These are phyloP conservation scores for Acanthosoma haemorrhoidale DNA, from an alignment of 2,888 invertebrate species.

Conservation along the genomic window DNA sequence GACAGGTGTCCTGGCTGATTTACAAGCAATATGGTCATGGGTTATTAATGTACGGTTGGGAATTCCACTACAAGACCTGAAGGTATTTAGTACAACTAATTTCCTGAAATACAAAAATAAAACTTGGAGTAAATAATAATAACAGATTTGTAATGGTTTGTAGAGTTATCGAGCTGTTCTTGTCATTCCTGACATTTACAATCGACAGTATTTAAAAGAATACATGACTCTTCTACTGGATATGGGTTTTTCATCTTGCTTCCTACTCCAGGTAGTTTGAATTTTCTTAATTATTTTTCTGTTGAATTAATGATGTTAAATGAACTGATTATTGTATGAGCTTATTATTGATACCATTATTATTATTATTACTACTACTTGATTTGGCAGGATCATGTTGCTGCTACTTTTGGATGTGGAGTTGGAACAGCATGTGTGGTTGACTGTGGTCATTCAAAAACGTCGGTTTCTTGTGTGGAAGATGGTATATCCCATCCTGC, in stretches of 20 bases:
- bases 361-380: too few relatives aligned
- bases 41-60: conserved; percentile 70
- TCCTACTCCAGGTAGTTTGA: conserved; percentile 65
- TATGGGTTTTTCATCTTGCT: conserved; percentile 80
- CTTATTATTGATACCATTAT: too few relatives aligned
- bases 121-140: too few relatives aligned
- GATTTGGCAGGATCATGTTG: conserved; percentile 65
- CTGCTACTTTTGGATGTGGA: conserved; percentile 79
- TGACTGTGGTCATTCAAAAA: conserved; percentile 92
- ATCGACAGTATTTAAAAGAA: conserved; percentile 76
- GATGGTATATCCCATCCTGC: conserved; percentile 89
- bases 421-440: conserved; percentile 86
- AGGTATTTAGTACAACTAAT: conserved; percentile 44
- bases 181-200: conserved; percentile 84
- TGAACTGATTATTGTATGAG: background rate
- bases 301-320: background rate
- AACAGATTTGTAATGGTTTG: background rate
- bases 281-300: background rate
- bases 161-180: conserved; percentile 80
- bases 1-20: conserved; percentile 73
- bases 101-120: too few relatives aligned
- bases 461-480: conserved; percentile 91
- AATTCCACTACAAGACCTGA: conserved; percentile 58
- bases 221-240: conserved; percentile 73
- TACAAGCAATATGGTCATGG: conserved; percentile 83